A percentile compares a stretch with the other conserved stretches of the same genome.
Conservation (phyloP, 2,113 vertebrate species). For the Chaetura pelagica region DNA sequence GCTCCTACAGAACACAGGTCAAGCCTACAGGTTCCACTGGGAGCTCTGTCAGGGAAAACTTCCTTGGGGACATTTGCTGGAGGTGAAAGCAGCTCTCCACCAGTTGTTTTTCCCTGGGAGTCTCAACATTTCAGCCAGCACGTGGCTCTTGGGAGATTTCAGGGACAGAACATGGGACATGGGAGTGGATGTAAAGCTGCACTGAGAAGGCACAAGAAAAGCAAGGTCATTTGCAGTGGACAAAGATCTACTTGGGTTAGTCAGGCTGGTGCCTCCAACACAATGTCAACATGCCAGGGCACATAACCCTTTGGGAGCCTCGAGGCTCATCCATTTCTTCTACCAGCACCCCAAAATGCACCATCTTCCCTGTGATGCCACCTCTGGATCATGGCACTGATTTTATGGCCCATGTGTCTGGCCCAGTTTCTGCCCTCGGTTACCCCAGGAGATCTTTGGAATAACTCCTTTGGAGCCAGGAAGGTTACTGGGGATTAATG, state of each 20-base stretch:
- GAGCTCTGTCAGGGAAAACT: not conserved
- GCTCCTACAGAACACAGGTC: not conserved
- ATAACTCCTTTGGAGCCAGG: not conserved
- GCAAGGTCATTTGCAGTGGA: rapidly evolving
- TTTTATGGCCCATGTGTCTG: not conserved
- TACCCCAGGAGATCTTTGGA: not conserved
- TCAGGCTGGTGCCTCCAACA: not conserved
- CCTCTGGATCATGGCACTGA: not conserved
- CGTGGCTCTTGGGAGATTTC: not conserved
- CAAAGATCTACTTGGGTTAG: rapidly evolving
- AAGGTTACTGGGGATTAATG: not conserved
- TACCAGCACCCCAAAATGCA: not conserved
- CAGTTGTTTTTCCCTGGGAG: not conserved
- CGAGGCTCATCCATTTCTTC: not conserved
- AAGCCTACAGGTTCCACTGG: not conserved
- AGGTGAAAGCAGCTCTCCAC: not conserved
- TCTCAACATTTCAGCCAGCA: not conserved
- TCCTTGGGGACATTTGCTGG: not conserved
- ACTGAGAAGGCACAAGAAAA: not conserved
- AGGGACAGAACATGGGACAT: not conserved
- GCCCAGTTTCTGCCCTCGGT: not conserved
- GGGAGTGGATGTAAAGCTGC: not conserved
- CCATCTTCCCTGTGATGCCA: not conserved
- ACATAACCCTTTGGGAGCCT: not conserved
- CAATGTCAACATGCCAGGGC: rapidly evolving